Percentiles rank a stretch among this genome's conserved stretches.
Evolutionary conservation across 2,113 vertebrate genomes (phyloP).

Genomic region (Hoplias malabaricus): DNA sequence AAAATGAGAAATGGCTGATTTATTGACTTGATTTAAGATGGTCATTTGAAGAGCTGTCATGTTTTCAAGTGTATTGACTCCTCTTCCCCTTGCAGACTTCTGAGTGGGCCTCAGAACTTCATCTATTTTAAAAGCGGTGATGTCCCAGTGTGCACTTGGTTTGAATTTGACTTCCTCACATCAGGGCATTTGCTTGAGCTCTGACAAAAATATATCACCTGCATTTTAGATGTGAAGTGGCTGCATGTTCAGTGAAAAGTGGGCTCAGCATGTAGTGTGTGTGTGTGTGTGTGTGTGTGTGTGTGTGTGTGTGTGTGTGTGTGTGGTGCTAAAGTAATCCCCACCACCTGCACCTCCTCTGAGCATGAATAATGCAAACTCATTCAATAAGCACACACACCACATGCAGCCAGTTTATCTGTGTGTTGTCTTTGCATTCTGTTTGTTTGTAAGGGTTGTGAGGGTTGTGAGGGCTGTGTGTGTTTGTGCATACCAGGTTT

Average conservation of each 20-base stretch:
- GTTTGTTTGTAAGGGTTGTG: not conserved
- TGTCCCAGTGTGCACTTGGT: not conserved
- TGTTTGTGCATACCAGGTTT: not conserved
- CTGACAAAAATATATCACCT: constrained; percentile 39
- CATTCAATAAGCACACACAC: constrained; percentile 19
- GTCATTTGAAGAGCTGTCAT: no score
- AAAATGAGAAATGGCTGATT: no score
- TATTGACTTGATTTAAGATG: no score
- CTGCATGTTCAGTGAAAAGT: constrained; percentile 26
- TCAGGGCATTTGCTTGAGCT: constrained; percentile 10
- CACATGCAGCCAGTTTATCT: constrained; percentile 33
- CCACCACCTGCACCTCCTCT: constrained; percentile 24
- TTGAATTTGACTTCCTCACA: constrained; percentile 33
- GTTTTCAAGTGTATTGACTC: no score
- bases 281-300: constrained; percentile 7
- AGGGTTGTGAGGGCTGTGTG: not conserved
- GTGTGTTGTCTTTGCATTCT: constrained; percentile 1
- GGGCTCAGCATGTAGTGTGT: constrained; percentile 19
- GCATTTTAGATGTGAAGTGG: constrained; percentile 35
- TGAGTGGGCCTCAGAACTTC: not conserved
- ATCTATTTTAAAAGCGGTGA: not conserved
- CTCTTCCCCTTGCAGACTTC: not conserved
- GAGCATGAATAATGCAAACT: constrained; percentile 44
- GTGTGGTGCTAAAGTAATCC: constrained; percentile 28
- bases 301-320: constrained; percentile 14